A percentile compares a stretch with the other conserved stretches of the same genome.
Evolutionary conservation across 2,888 invertebrate species (phyloP).

Genomic region (Vanessa cardui): DNA sequence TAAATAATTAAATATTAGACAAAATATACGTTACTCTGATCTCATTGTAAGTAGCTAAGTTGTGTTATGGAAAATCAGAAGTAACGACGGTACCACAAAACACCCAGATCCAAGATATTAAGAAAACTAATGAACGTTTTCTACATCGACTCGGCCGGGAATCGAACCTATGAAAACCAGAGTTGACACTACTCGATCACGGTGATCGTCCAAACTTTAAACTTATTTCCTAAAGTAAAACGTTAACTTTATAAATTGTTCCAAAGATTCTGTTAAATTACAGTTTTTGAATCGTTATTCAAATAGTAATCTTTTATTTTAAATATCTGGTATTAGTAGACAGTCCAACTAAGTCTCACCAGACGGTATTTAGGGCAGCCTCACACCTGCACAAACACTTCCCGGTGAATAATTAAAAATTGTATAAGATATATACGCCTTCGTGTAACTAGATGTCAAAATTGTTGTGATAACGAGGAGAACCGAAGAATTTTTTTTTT

Average conservation of each 20-base stretch:
- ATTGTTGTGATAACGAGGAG: slow-evolving; percentile 27
- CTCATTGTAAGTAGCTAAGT: too few relatives aligned
- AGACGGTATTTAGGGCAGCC: slow-evolving; percentile 62
- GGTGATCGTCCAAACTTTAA: too few relatives aligned
- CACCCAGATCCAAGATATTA: too few relatives aligned
- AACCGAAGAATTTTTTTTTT: slow-evolving; percentile 18
- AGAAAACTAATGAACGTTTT: too few relatives aligned
- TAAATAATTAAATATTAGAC: too few relatives aligned
- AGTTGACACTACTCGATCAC: too few relatives aligned
- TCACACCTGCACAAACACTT: slow-evolving; percentile 68
- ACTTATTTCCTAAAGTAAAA: not conserved
- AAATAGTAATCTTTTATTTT: not conserved
- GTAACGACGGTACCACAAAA: too few relatives aligned
- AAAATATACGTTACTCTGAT: too few relatives aligned
- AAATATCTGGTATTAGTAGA: not conserved
- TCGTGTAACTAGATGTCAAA: slow-evolving; percentile 18
- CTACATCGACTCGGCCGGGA: too few relatives aligned
- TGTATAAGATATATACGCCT: slow-evolving; percentile 41
- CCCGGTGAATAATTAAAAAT: slow-evolving; percentile 61
- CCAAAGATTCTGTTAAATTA: not conserved
- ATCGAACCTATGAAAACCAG: too few relatives aligned
- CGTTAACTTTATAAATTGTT: not conserved
- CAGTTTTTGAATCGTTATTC: not conserved
- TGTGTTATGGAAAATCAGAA: too few relatives aligned
- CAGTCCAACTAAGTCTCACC: slow-evolving; percentile 16